Evolutionary conservation across 2,113 vertebrate species (phyloP).

Genomic region (Climacteris rufus): DNA sequence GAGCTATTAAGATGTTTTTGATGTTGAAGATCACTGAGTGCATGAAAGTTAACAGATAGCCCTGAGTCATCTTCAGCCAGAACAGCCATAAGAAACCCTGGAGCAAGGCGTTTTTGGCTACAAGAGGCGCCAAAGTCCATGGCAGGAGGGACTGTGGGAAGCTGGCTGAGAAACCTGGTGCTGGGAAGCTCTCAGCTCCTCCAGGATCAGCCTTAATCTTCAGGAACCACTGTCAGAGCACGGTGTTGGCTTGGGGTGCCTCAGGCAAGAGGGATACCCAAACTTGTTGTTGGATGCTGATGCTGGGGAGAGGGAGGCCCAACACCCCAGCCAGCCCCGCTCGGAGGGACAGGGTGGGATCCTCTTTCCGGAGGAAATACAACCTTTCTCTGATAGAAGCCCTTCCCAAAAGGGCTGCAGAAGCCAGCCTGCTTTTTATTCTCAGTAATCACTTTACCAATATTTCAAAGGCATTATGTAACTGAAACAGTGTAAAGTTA

Average conservation of each 20-base stretch:
- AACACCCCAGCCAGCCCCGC: fast-evolving
- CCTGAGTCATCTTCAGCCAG: not conserved
- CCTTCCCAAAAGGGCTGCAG: conserved; percentile 4
- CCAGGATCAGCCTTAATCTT: not conserved
- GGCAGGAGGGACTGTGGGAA: not conserved
- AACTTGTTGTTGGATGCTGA: not conserved
- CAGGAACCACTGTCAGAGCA: not conserved
- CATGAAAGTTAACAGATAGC: not conserved
- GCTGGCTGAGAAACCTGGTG: not conserved
- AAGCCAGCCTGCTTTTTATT: conserved; percentile 41
- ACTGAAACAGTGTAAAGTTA: conserved; percentile 56
- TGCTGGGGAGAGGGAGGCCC: not conserved
- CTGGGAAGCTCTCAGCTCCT: not conserved
- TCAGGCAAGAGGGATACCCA: not conserved
- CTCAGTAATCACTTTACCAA: conserved; percentile 43
- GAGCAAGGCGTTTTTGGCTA: not conserved
- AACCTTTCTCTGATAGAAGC: not conserved
- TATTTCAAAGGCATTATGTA: conserved; percentile 64
- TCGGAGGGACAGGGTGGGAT: not conserved
- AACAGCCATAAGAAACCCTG: not conserved
- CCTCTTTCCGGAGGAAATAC: not conserved
- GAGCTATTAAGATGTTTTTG: not conserved
- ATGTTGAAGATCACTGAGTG: not conserved
- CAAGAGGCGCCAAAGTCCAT: not conserved
- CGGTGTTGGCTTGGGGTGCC: not conserved